These are phyloP conservation scores for Ligdia adustata DNA, from an alignment of 2,888 invertebrate species.

Conservation along the genomic window DNA sequence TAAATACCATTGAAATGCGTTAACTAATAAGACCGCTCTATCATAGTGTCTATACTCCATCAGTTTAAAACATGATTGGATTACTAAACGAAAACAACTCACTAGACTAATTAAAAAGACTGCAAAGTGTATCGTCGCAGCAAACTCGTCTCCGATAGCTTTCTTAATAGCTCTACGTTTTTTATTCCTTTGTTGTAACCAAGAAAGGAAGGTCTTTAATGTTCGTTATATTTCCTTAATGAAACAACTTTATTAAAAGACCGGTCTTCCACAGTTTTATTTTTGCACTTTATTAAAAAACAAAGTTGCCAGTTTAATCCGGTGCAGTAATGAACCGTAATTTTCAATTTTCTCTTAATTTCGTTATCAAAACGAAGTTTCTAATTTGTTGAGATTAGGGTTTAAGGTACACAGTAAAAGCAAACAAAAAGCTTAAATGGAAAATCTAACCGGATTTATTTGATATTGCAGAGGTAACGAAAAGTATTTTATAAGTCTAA, in stretches of 20 bases:
- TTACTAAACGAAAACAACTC: slow-evolving; percentile 9
- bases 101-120: slow-evolving; percentile 14
- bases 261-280: slow-evolving; percentile 27
- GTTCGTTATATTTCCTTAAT: slow-evolving; percentile 34
- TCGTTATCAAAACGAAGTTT: slow-evolving; percentile 25
- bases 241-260: slow-evolving; percentile 35
- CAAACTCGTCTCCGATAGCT: slow-evolving; percentile 26
- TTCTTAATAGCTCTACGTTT: slow-evolving; percentile 26
- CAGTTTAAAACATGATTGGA: too few relatives aligned
- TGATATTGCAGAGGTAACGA: too few relatives aligned
- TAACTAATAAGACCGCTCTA: too few relatives aligned
- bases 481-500: too few relatives aligned
- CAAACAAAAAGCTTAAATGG: too few relatives aligned
- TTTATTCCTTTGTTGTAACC: slow-evolving; percentile 26
- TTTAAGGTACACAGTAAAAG: too few relatives aligned
- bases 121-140: slow-evolving; percentile 19
- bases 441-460: too few relatives aligned
- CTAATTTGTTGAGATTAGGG: slow-evolving; percentile 22
- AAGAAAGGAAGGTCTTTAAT: slow-evolving; percentile 19
- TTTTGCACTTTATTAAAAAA: slow-evolving; percentile 29
- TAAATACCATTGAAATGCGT: too few relatives aligned
- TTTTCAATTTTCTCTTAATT: slow-evolving; percentile 27
- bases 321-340: slow-evolving; percentile 22
- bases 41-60: too few relatives aligned
- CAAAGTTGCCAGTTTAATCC: slow-evolving; percentile 21